Evolutionary conservation across 2,113 vertebrate genomes (phyloP).

Genomic region (Oreochromis tanganicae): DNA sequence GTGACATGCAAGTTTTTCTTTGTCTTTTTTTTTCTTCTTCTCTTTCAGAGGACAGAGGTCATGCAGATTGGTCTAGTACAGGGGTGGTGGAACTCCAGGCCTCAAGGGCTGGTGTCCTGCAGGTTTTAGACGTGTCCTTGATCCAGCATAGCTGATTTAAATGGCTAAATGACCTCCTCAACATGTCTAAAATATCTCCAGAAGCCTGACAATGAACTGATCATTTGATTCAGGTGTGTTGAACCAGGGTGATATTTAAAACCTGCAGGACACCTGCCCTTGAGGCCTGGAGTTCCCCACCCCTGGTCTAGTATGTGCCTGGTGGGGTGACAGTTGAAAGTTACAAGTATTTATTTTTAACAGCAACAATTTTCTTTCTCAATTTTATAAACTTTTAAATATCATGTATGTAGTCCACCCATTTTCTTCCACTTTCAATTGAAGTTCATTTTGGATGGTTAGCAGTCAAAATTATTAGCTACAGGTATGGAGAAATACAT

Average conservation of each 20-base stretch:
- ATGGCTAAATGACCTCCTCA: fast-evolving
- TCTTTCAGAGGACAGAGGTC: neutral
- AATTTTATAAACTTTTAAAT: neutral
- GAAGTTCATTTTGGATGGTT: neutral
- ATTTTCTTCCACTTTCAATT: neutral
- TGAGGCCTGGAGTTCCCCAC: fast-evolving
- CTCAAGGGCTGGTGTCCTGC: neutral
- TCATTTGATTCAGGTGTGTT: neutral
- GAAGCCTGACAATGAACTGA: neutral
- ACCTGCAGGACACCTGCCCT: fast-evolving
- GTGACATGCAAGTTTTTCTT: neutral
- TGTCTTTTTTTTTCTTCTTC: neutral
- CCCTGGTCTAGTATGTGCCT: neutral
- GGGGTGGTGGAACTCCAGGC: fast-evolving
- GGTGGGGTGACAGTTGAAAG: neutral
- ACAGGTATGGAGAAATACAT: neutral
- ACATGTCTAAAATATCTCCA: neutral
- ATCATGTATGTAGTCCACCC: neutral
- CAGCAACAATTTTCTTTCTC: neutral
- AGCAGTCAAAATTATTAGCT: neutral
- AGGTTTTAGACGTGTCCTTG: neutral
- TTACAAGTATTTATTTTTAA: neutral
- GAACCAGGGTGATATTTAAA: neutral
- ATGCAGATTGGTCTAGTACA: neutral
- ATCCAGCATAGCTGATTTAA: neutral